phyloP scores from a whole-genome alignment of 2,888 invertebrate genomes.

The Amiota minor region DNA sequence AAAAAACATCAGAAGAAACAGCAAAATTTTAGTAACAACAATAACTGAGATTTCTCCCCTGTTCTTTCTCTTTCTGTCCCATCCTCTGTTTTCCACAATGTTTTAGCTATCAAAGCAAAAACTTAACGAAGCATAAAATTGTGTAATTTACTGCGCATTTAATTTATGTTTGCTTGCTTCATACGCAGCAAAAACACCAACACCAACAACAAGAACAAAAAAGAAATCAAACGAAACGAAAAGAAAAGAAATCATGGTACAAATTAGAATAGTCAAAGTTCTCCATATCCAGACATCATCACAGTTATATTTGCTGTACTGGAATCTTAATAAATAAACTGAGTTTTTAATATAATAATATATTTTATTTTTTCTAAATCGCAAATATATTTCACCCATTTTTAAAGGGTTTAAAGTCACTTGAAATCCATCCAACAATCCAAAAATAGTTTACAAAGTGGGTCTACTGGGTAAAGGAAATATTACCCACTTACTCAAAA shows the following conservation, averaged over 20 bases:
- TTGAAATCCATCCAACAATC: no score
- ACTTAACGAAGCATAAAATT: conserved; percentile 63
- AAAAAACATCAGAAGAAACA: conserved; percentile 33
- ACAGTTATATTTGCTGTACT: no score
- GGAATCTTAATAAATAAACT: no score
- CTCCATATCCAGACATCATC: not conserved
- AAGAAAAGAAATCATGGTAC: no score
- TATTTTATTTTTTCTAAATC: no score
- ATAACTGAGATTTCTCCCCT: conserved; percentile 11
- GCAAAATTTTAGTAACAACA: conserved; percentile 2
- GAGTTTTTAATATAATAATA: no score
- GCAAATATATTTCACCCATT: no score
- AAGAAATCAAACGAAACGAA: no score
- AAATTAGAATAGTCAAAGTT: not conserved
- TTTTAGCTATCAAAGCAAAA: conserved; percentile 27
- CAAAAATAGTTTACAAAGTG: no score
- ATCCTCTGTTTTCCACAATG: not conserved
- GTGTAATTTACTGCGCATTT: conserved; percentile 64
- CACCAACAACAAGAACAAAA: not conserved
- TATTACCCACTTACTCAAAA: no score
- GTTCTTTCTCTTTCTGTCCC: not conserved
- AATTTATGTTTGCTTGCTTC: conserved; percentile 46
- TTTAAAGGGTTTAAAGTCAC: no score
- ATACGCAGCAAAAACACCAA: not conserved
- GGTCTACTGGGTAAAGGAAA: no score